Base-by-base conservation (phyloP, 2,113 vertebrate genomes). In the Osmerus eperlanus region DNA sequence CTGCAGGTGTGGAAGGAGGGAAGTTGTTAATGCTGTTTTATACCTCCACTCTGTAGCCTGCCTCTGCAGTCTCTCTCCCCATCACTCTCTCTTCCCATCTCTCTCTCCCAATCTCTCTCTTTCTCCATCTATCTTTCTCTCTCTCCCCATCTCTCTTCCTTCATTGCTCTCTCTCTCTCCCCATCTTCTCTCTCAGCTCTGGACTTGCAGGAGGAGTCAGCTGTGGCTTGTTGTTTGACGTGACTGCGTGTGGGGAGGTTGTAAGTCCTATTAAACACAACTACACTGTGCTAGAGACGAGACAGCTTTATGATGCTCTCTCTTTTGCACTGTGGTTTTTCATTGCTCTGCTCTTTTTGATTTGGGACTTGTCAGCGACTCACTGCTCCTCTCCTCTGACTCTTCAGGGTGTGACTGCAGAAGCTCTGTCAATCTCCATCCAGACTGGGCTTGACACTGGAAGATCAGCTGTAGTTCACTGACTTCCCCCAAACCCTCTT, bases 381-480 rank as follows among this genome's bases (percentile, higher is more conserved):
- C 21, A 51, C 15, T 32, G 1, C 25, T 58, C n/a, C n/a, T 41
- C 11, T 12, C 19, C 23, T 63, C 25, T 67, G 23, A 71, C 3
- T 59, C 18, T 55, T 36, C 28, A 61, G 36, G 28, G 55, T 64
- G 54, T 51, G 56, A 41, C 25, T 61, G 11, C 41, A 16, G 8
- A 70, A 71, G 71, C 51, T 47, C 65, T 21, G 52, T 68, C 61
- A 67, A 28, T 18, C 60, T 76, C 77, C 78, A 80, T 74, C 68
- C 67, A 73, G 36, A 87, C 70, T 16, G 67, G 75, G 67, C 21
- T 23, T 23, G 21, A 65, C 28, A n/a, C 5, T 60, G 75, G 9
- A 74, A 74, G 64, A 77, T 79, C 73, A 74, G 77, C 80, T 74
- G 76, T 62, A 66, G 69, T 72, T 82, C 67, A 74, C 47, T 25